phyloP scores from a whole-genome alignment of 1,140 invertebrate species.

The Berghia stephanieae region DNA sequence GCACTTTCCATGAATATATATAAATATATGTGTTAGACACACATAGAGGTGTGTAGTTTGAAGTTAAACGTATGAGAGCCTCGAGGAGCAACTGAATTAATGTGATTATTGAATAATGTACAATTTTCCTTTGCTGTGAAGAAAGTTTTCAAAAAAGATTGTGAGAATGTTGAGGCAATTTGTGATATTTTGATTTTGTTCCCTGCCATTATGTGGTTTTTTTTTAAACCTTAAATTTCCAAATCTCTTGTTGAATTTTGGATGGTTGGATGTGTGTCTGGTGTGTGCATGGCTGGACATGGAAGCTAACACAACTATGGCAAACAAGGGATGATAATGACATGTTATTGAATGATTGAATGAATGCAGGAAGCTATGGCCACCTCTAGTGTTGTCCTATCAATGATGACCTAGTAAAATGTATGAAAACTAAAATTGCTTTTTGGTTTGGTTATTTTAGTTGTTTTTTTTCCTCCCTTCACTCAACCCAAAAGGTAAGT shows the following conservation, averaged over 20 bases:
- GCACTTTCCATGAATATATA: too few species aligned
- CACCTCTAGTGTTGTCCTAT: slow-evolving; percentile 29
- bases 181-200: too few species aligned
- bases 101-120: too few species aligned
- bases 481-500: too few species aligned
- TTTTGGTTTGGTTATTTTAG: background rate
- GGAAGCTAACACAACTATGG: background rate
- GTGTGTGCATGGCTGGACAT: background rate
- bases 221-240: background rate
- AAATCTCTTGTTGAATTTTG: background rate
- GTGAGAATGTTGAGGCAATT: too few species aligned
- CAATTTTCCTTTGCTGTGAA: too few species aligned
- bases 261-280: background rate
- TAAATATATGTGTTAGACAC: too few species aligned
- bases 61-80: too few species aligned
- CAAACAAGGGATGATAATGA: background rate
- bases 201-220: too few species aligned
- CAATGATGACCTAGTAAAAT: slow-evolving; percentile 26
- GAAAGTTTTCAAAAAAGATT: too few species aligned
- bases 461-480: background rate
- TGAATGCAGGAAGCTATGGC: background rate
- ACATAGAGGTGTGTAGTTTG: too few species aligned
- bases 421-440: background rate
- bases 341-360: background rate
- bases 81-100: too few species aligned